Evolutionary conservation across 2,888 invertebrate species (phyloP).

Genomic region (Autographa gamma): DNA sequence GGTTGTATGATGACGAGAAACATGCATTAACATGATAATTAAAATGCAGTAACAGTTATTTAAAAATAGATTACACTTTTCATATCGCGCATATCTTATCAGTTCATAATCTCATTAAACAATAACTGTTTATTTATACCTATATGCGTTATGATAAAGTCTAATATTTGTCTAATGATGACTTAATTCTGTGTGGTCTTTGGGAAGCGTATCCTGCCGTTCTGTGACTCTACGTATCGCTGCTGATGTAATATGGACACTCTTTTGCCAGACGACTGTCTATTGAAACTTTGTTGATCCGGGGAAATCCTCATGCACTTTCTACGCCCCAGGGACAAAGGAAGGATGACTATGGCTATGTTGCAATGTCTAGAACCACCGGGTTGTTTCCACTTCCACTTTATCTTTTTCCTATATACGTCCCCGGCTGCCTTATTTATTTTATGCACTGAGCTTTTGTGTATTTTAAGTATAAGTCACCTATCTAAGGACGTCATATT

Average conservation of each 20-base stretch:
- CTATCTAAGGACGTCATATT: neutral
- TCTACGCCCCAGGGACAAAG: neutral
- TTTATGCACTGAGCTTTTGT: neutral
- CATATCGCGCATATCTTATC: neutral
- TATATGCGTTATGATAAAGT: neutral
- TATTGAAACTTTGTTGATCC: neutral
- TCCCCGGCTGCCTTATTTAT: neutral
- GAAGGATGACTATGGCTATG: neutral
- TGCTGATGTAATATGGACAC: neutral
- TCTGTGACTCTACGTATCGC: neutral
- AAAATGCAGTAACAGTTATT: conserved; percentile 4
- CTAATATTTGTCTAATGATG: neutral
- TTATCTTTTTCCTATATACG: neutral
- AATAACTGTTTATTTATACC: neutral
- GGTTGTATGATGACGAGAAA: neutral
- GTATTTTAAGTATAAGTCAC: neutral
- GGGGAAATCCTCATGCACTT: neutral
- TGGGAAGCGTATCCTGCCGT: neutral
- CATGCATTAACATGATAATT: conserved; percentile 1
- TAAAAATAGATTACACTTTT: neutral
- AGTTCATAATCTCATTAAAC: neutral
- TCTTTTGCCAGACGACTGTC: neutral
- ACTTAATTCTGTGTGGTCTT: neutral
- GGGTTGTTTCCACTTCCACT: no score
- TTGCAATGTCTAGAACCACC: neutral